These are phyloP conservation scores for Antennarius striatus DNA, from an alignment of 2,113 vertebrate genomes.

Conservation along the genomic window DNA sequence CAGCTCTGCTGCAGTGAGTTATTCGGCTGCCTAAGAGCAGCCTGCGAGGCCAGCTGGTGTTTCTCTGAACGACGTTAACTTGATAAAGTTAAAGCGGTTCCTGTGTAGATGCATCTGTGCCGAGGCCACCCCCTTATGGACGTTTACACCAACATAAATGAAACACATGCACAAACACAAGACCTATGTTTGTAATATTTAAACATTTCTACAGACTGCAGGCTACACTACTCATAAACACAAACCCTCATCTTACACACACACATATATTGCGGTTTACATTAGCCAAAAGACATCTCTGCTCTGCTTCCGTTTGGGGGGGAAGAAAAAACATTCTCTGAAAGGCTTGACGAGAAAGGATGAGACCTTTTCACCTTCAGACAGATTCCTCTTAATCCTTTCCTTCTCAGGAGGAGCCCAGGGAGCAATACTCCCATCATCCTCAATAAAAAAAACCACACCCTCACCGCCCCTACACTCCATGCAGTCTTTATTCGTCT, in stretches of 20 bases:
- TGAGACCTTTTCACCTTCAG: slow-evolving; percentile 52
- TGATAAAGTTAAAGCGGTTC: slow-evolving; percentile 53
- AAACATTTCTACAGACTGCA: slow-evolving; percentile 9
- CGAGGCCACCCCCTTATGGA: slow-evolving; percentile 19
- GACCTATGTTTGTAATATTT: not conserved
- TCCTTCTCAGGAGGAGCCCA: slow-evolving; percentile 32
- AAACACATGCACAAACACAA: slow-evolving; percentile 12
- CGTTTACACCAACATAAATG: slow-evolving; percentile 12
- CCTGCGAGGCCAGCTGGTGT: slow-evolving; percentile 49
- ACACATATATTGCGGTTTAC: not conserved
- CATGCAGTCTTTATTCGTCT: slow-evolving; percentile 36
- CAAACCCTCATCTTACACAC: not conserved
- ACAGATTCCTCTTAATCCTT: slow-evolving; percentile 58
- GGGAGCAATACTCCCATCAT: slow-evolving; percentile 56
- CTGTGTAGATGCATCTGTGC: slow-evolving; percentile 8
- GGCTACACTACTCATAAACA: not conserved
- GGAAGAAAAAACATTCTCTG: slow-evolving; percentile 2
- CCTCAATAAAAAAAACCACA: slow-evolving; percentile 25
- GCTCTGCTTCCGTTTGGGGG: slow-evolving; percentile 8
- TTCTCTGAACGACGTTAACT: slow-evolving; percentile 47
- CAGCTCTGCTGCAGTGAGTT: slow-evolving; percentile 26
- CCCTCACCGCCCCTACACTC: slow-evolving; percentile 18
- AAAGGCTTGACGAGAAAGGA: slow-evolving; percentile 22
- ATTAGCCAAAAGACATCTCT: not conserved
- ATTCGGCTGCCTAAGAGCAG: slow-evolving; percentile 44